A percentile compares a stretch with the other conserved stretches of the same genome.
Conservation (phyloP, 1,140 invertebrate species). For the Mya arenaria region DNA sequence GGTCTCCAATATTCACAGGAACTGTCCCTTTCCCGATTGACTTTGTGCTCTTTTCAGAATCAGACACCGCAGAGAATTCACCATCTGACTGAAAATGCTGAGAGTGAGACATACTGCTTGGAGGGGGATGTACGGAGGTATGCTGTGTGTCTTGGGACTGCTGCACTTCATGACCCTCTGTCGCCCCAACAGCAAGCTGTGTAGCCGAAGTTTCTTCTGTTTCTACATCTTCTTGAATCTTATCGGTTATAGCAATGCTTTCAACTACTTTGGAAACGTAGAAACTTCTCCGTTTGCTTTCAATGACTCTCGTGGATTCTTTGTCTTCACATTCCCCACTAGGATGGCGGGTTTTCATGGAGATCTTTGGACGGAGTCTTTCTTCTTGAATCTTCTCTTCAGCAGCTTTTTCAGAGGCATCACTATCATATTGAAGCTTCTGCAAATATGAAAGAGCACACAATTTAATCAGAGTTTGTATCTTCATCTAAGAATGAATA, state of each 20-base stretch:
- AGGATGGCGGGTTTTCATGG: slow-evolving; percentile 47
- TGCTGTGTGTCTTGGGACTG: slow-evolving; percentile 61
- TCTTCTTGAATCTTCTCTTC: slow-evolving; percentile 6
- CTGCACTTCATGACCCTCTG: neutral
- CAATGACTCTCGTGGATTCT: slow-evolving; percentile 60
- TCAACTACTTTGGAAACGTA: slow-evolving; percentile 71
- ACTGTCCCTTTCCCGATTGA: slow-evolving; percentile 58
- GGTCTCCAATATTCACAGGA: slow-evolving; percentile 72
- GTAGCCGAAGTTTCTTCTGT: slow-evolving; percentile 60
- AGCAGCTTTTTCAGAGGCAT: slow-evolving; percentile 32
- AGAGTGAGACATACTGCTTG: slow-evolving; percentile 33
- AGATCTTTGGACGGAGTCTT: slow-evolving; percentile 44
- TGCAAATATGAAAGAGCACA: too few relatives aligned
- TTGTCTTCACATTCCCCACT: slow-evolving; percentile 29
- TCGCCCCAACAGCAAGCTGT: slow-evolving; percentile 13
- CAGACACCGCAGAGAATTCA: slow-evolving; percentile 58
- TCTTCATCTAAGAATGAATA: too few relatives aligned
- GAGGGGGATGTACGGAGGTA: slow-evolving; percentile 43
- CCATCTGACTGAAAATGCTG: slow-evolving; percentile 33
- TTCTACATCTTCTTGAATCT: slow-evolving; percentile 73
- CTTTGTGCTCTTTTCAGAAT: slow-evolving; percentile 62
- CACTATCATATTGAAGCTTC: slow-evolving; percentile 63
- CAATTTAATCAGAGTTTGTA: too few relatives aligned
- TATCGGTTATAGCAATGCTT: slow-evolving; percentile 58
- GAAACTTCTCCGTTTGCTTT: slow-evolving; percentile 73